Percentiles rank a stretch among this genome's conserved stretches.
Evolutionary conservation across 2,797 vertebrate genomes (phyloP).

Genomic region (Pseudochirops cupreus): DNA sequence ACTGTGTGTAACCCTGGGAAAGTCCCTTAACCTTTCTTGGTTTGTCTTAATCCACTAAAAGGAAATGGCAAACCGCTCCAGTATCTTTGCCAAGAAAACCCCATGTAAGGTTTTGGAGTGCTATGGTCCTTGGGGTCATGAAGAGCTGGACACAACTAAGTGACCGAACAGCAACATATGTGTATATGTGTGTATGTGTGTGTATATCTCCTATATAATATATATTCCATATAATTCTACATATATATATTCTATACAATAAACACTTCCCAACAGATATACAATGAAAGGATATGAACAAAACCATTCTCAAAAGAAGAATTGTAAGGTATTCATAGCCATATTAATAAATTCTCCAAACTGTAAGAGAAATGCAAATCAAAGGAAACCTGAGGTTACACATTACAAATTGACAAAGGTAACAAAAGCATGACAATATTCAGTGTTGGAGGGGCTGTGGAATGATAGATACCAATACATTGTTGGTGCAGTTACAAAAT

Average conservation of each 20-base stretch:
- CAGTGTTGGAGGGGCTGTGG: not conserved
- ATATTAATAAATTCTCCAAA: not conserved
- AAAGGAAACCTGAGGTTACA: not conserved
- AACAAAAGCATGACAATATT: not conserved
- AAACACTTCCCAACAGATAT: not conserved
- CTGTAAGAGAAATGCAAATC: not conserved
- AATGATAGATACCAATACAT: not conserved
- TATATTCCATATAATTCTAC: too few species aligned
- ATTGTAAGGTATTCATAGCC: not conserved
- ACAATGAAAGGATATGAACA: not conserved
- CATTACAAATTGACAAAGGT: not conserved
- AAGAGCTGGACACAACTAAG: not conserved
- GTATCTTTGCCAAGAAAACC: not conserved
- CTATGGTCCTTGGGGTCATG: accelerated
- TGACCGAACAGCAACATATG: not conserved
- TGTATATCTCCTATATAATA: too few species aligned
- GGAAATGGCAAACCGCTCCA: not conserved
- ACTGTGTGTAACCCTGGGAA: not conserved
- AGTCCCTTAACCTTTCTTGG: not conserved
- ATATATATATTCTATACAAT: not conserved
- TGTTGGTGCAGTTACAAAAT: not conserved
- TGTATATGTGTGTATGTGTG: too few species aligned
- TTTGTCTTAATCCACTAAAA: not conserved
- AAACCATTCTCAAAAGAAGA: not conserved
- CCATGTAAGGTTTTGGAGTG: not conserved